Evolutionary conservation across 2,888 invertebrate species (phyloP).

Genomic region (Sesamia inferens): DNA sequence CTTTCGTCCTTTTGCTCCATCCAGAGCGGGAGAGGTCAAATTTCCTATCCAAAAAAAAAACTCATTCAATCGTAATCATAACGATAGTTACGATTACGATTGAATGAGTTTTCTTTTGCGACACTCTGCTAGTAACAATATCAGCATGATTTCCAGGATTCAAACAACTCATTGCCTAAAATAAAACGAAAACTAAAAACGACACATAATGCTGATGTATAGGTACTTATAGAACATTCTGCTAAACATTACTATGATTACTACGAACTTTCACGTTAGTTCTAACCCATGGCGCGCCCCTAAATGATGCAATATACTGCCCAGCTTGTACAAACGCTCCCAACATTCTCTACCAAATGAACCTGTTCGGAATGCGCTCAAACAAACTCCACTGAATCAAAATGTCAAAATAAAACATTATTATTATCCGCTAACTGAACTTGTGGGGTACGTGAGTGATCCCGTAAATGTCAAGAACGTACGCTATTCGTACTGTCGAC

Average conservation of each 20-base stretch:
- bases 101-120: too few relatives aligned
- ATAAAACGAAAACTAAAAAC: background rate
- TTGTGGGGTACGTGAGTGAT: slow-evolving; percentile 53
- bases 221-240: too few relatives aligned
- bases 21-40: too few relatives aligned
- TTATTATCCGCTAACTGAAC: slow-evolving; percentile 58
- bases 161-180: background rate
- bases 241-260: background rate
- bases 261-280: background rate
- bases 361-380: slow-evolving; percentile 45
- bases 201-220: background rate
- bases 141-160: too few relatives aligned
- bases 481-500: slow-evolving; percentile 57
- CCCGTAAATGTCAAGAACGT: slow-evolving; percentile 64
- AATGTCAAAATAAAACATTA: slow-evolving; percentile 65
- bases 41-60: too few relatives aligned
- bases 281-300: slow-evolving; percentile 15
- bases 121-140: too few relatives aligned
- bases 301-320: background rate
- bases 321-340: slow-evolving; percentile 22
- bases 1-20: too few relatives aligned
- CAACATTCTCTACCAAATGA: slow-evolving; percentile 45
- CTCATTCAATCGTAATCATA: too few relatives aligned
- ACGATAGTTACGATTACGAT: too few relatives aligned
- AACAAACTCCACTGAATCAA: slow-evolving; percentile 57